A percentile compares a stretch with the other conserved stretches of the same genome.
Evolutionary conservation across 2,888 invertebrate species (phyloP).

Genomic region (Hyposoter dolosus): DNA sequence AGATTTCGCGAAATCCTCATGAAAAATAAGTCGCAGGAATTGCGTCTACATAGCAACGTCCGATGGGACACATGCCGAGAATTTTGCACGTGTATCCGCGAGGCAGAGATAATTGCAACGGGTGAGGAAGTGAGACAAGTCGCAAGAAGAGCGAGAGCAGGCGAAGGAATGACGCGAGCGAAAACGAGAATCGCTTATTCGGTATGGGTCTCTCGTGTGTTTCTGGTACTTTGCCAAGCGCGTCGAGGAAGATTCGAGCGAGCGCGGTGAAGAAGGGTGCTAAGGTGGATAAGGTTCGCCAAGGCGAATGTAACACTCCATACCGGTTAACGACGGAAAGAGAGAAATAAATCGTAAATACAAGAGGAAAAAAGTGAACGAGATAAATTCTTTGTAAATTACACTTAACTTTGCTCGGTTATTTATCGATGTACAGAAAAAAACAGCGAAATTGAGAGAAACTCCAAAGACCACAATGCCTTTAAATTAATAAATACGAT

Average conservation of each 20-base stretch:
- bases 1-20: conserved; percentile 18
- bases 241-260: conserved; percentile 17
- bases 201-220: conserved; percentile 38
- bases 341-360: conserved; percentile 40
- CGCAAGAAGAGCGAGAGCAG: not conserved
- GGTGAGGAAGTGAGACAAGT: not conserved
- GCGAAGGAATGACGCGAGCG: not conserved
- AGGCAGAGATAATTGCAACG: conserved; percentile 47
- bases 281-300: conserved; percentile 7
- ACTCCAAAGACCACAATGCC: not conserved
- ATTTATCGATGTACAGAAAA: not conserved
- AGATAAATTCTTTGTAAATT: conserved; percentile 14
- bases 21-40: conserved; percentile 22
- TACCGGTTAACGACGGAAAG: conserved; percentile 35
- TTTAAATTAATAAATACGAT: not conserved
- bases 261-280: not conserved
- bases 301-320: conserved; percentile 10
- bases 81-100: conserved; percentile 35
- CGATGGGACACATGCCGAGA: conserved; percentile 25
- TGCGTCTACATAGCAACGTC: conserved; percentile 4
- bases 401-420: not conserved
- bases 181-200: conserved; percentile 37
- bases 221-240: conserved; percentile 49
- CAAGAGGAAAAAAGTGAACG: conserved; percentile 21
- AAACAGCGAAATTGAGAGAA: not conserved